phyloP scores from a whole-genome alignment of 2,797 vertebrate species.

The Tamandua tetradactyla region DNA sequence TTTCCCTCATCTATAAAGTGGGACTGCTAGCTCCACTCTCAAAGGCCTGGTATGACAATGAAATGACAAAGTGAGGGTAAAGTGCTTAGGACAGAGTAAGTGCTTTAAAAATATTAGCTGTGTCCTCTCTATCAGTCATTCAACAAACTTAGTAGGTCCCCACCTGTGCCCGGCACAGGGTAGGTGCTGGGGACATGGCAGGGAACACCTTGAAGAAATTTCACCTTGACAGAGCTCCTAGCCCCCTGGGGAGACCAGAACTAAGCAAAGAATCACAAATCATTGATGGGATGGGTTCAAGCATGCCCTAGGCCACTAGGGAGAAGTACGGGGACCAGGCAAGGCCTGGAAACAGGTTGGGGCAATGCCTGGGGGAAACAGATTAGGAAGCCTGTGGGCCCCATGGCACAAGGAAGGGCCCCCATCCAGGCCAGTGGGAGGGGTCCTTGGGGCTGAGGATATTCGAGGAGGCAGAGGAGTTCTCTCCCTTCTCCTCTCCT shows the following conservation, averaged over 20 bases:
- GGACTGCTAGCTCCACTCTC: not conserved
- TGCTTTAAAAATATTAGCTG: not conserved
- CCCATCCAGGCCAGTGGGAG: not conserved
- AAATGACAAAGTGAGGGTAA: not conserved
- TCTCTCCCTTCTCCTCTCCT: not conserved
- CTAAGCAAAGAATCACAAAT: rapidly evolving
- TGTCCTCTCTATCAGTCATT: not conserved
- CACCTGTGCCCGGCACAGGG: not conserved
- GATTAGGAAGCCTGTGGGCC: not conserved
- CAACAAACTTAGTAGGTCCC: not conserved
- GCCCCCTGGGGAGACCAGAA: not conserved
- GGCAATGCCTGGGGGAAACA: not conserved
- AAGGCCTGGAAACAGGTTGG: not conserved
- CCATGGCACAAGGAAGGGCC: not conserved
- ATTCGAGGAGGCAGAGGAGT: not conserved
- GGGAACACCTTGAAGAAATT: not conserved
- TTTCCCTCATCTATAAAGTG: not conserved
- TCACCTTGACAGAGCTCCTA: not conserved
- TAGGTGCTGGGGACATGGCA: not conserved
- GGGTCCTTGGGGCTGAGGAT: not conserved
- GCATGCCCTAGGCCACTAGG: not conserved
- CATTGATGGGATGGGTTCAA: not conserved
- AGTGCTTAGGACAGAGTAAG: not conserved
- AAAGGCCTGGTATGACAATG: not conserved
- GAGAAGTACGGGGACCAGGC: not conserved